Evolutionary conservation across 2,888 invertebrate species (phyloP).

Genomic region (Idaea dimidiata): DNA sequence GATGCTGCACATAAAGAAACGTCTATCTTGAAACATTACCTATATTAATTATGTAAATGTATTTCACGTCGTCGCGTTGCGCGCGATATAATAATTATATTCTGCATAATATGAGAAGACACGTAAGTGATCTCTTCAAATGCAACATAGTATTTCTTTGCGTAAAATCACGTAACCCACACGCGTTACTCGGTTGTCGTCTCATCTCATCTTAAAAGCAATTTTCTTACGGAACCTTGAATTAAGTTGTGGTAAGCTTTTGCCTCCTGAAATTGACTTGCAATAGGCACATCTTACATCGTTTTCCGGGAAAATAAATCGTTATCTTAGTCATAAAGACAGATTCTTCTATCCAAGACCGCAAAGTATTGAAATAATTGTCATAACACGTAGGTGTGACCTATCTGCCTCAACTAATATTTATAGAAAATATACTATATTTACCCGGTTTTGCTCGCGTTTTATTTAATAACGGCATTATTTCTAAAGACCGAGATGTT

Average conservation of each 20-base stretch:
- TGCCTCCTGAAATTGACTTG: neutral
- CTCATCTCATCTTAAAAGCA: neutral
- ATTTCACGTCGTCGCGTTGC: neutral
- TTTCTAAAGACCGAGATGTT: no score
- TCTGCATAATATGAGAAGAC: neutral
- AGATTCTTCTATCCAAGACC: neutral
- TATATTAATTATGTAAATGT: neutral
- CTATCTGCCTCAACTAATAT: no score
- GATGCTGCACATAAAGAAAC: neutral
- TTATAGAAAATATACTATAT: no score
- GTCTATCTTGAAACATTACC: neutral
- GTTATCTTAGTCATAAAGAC: neutral
- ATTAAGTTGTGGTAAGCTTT: neutral
- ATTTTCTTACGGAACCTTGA: neutral
- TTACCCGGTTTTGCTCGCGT: no score
- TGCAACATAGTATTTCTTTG: neutral
- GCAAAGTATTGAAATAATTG: neutral
- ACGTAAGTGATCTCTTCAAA: neutral
- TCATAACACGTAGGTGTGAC: no score
- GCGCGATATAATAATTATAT: neutral
- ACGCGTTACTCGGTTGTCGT: neutral
- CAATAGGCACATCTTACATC: neutral
- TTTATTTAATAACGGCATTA: no score
- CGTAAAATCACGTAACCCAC: neutral
- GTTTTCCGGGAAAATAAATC: neutral